A percentile compares a stretch with the other conserved stretches of the same genome.
These are phyloP conservation scores for Periophthalmus magnuspinnatus DNA, from an alignment of 2,797 vertebrate genomes.

Conservation along the genomic window DNA sequence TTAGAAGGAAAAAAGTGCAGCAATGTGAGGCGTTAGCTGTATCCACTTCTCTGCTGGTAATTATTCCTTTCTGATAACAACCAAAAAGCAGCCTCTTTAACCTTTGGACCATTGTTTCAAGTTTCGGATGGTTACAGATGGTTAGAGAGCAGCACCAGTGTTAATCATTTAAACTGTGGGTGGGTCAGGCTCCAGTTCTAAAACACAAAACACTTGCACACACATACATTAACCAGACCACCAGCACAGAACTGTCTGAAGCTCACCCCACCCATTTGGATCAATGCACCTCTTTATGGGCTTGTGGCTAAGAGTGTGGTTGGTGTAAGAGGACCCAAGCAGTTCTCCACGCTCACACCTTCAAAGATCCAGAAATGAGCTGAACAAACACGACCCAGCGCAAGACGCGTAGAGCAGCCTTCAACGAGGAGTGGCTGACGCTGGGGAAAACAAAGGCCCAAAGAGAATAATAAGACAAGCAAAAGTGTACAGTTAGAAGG, in stretches of 20 bases:
- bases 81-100: neutral
- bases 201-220: constrained; percentile 42
- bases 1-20: too few species aligned
- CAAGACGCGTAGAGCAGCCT: constrained; percentile 17
- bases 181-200: constrained; percentile 37
- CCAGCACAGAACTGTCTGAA: constrained; percentile 56
- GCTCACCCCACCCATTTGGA: constrained; percentile 68
- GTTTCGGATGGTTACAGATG: constrained; percentile 43
- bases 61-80: neutral
- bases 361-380: constrained; percentile 52
- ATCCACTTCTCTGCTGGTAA: too few species aligned
- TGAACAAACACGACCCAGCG: constrained; percentile 56
- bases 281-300: constrained; percentile 75
- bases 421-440: constrained; percentile 5
- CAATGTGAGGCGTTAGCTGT: too few species aligned
- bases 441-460: neutral
- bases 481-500: neutral
- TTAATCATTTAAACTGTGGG: constrained; percentile 27
- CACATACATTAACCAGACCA: constrained; percentile 57
- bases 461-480: neutral
- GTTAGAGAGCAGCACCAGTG: constrained; percentile 34
- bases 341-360: constrained; percentile 69
- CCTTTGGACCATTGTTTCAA: constrained; percentile 11
- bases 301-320: constrained; percentile 56
- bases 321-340: constrained; percentile 71